Conservation (phyloP, 2,797 vertebrate species). For the Triplophysa yarkandensis region DNA sequence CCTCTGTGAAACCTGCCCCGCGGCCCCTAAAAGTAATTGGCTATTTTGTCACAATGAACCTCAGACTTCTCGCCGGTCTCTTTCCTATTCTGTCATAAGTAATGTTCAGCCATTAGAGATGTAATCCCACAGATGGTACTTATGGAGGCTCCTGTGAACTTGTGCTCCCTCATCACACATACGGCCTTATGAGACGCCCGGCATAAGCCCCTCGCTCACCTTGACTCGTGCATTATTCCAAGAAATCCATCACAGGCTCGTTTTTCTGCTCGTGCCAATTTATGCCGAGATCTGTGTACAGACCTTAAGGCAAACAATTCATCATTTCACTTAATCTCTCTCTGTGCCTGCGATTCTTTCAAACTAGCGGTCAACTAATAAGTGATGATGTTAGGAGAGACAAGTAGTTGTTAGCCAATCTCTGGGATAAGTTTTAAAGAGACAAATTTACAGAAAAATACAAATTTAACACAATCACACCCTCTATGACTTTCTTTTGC, state of each 20-base stretch:
- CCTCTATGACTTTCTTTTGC: no score
- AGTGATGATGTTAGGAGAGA: no score
- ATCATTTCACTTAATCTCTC: conserved; percentile 1
- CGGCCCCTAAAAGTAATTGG: conserved; percentile 25
- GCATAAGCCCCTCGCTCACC: not conserved
- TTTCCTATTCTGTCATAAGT: conserved; percentile 29
- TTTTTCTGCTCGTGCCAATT: conserved; percentile 5
- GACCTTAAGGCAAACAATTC: not conserved
- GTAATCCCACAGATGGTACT: conserved; percentile 10
- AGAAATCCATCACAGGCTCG: conserved; percentile 1
- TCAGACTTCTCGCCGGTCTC: conserved; percentile 12
- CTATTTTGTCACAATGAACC: conserved; percentile 27
- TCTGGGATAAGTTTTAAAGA: not conserved
- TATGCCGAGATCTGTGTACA: not conserved
- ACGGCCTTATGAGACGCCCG: not conserved
- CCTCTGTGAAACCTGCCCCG: conserved; percentile 11
- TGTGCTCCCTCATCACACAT: conserved; percentile 1
- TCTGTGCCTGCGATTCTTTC: not conserved
- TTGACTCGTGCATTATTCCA: conserved; percentile 12
- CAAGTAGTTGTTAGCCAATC: not conserved
- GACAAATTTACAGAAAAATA: no score
- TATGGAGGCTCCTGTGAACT: conserved; percentile 13
- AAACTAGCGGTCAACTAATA: not conserved
- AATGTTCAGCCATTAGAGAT: conserved; percentile 25
- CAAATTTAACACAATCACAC: no score